Evolutionary conservation across 2,113 vertebrate species (phyloP).

Genomic region (Dipodomys merriami): DNA sequence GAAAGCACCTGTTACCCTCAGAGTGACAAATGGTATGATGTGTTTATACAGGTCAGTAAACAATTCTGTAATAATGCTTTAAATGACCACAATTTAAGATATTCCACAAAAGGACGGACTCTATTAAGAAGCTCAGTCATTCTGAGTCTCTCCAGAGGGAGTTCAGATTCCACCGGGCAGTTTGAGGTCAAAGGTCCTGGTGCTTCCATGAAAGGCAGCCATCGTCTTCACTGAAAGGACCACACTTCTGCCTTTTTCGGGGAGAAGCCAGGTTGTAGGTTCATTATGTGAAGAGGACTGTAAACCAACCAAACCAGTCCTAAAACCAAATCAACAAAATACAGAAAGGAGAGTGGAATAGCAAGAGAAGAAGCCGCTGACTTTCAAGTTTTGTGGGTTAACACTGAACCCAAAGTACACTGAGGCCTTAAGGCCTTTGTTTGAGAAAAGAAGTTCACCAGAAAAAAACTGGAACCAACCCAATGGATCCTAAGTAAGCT

Average conservation of each 20-base stretch:
- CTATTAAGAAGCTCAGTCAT: constrained; percentile 28
- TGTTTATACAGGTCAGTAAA: constrained; percentile 56
- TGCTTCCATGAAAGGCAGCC: constrained; percentile 10
- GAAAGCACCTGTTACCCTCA: constrained; percentile 59
- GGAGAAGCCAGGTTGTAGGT: neutral
- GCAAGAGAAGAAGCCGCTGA: neutral
- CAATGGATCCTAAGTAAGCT: neutral
- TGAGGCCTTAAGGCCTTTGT: neutral
- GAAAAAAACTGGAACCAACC: neutral
- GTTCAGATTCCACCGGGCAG: constrained; percentile 24
- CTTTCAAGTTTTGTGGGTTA: neutral
- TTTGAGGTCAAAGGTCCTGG: constrained; percentile 61
- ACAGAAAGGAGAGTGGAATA: neutral
- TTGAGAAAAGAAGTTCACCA: neutral
- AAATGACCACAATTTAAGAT: constrained; percentile 50
- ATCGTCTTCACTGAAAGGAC: constrained; percentile 25
- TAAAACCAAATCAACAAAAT: constrained; percentile 13
- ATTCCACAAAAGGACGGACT: constrained; percentile 9
- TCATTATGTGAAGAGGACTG: neutral
- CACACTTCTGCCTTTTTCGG: constrained; percentile 24
- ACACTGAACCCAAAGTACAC: neutral
- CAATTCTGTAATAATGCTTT: constrained; percentile 31
- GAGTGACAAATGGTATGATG: constrained; percentile 25
- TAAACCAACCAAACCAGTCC: neutral
- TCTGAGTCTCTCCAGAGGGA: constrained; percentile 61